These are phyloP conservation scores for Agapornis canus DNA, from an alignment of 2,797 vertebrate genomes.

Conservation along the genomic window DNA sequence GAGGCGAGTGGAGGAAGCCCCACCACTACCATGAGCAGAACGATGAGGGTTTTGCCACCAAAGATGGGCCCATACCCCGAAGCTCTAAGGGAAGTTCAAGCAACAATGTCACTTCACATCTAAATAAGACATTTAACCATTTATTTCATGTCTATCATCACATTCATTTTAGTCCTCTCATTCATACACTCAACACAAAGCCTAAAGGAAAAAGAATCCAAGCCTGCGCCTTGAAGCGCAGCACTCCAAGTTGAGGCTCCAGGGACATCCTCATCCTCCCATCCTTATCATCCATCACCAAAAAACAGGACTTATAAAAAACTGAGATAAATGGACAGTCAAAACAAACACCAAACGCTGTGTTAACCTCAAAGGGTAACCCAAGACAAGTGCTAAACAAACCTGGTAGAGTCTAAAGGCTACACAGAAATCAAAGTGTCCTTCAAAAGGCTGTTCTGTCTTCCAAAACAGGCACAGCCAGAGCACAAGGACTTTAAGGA, in stretches of 20 bases:
- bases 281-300: not conserved
- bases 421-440: not conserved
- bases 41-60: not conserved
- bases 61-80: not conserved
- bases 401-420: not conserved
- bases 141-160: not conserved
- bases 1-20: not conserved
- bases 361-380: slow-evolving; percentile 12
- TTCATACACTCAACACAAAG: not conserved
- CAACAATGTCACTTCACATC: not conserved
- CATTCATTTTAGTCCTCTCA: not conserved
- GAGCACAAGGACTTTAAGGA: not conserved
- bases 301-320: not conserved
- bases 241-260: not conserved
- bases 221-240: rapidly evolving
- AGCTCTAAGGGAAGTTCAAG: not conserved
- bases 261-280: not conserved
- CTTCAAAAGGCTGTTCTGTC: not conserved
- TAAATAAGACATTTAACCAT: not conserved
- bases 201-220: not conserved
- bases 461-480: not conserved
- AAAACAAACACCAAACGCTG: slow-evolving; percentile 18
- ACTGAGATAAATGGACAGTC: slow-evolving; percentile 39
- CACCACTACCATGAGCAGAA: not conserved
- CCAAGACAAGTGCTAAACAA: not conserved